Percentiles rank a stretch among this genome's conserved stretches.
Evolutionary conservation across 2,888 invertebrate genomes (phyloP).

Genomic region (Apomyelois bistriatella): DNA sequence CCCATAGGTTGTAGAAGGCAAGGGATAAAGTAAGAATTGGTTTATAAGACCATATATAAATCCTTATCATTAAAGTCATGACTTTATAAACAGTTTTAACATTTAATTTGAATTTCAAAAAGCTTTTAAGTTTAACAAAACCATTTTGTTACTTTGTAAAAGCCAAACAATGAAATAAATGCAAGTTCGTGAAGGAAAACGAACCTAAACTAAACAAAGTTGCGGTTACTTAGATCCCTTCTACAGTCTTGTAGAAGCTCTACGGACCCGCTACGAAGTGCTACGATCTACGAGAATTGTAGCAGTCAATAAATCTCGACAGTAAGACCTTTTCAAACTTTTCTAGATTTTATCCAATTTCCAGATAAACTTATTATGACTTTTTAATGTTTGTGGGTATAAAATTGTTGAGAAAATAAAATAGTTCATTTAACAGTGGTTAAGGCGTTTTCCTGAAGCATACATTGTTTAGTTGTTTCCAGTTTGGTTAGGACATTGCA

Average conservation of each 20-base stretch:
- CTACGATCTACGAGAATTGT: conserved; percentile 32
- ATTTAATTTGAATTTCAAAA: no score
- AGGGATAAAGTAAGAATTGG: no score
- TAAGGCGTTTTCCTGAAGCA: no score
- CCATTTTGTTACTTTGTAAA: not conserved
- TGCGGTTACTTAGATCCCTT: conserved; percentile 2
- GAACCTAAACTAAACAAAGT: not conserved
- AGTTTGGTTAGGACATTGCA: no score
- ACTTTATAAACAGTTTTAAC: no score
- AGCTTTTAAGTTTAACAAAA: not conserved
- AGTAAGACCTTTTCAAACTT: not conserved
- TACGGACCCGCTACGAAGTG: conserved; percentile 10
- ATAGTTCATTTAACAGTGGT: no score
- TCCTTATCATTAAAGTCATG: no score
- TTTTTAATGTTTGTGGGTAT: not conserved
- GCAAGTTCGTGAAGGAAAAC: not conserved
- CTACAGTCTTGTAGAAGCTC: not conserved
- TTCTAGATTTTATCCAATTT: no score
- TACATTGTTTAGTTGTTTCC: no score
- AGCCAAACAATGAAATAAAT: not conserved
- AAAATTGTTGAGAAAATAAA: not conserved
- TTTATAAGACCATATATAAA: no score
- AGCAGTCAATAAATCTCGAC: conserved; percentile 26
- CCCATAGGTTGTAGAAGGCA: no score
- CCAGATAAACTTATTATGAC: no score